Conservation (phyloP, 2,797 vertebrate species). For the Scarus forsteni region DNA sequence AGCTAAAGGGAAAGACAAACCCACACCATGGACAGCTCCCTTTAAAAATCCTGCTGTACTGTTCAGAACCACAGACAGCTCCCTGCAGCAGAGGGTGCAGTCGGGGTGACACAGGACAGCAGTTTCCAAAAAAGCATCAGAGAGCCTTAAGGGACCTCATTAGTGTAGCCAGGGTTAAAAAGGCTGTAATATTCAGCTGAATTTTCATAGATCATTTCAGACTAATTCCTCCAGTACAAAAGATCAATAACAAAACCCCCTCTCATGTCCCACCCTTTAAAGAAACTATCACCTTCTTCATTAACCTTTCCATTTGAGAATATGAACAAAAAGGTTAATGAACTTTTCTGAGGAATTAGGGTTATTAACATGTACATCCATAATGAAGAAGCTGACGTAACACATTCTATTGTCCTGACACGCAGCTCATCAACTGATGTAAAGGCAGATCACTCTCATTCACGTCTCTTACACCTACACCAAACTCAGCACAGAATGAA, state of each 20-base stretch:
- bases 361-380: not conserved
- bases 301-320: constrained; percentile 7
- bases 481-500: not conserved
- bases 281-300: constrained; percentile 5
- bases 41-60: not conserved
- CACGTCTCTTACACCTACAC: not conserved
- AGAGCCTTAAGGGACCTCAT: constrained; percentile 36
- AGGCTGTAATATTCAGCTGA: constrained; percentile 4
- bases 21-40: constrained; percentile 60
- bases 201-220: constrained; percentile 29
- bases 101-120: not conserved
- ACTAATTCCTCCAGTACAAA: constrained; percentile 14
- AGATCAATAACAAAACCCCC: constrained; percentile 1
- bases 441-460: constrained; percentile 9
- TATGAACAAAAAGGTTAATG: constrained; percentile 19
- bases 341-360: constrained; percentile 1
- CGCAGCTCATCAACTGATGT: too few species aligned
- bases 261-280: constrained; percentile 22
- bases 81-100: constrained; percentile 11
- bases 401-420: not conserved
- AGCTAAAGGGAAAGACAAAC: not conserved
- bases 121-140: constrained; percentile 2
- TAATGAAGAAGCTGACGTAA: not conserved
- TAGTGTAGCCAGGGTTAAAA: constrained; percentile 28
- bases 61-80: constrained; percentile 64